Percentiles rank a stretch among this genome's conserved stretches.
Evolutionary conservation across 1,140 invertebrate genomes (phyloP).

Genomic region (Solenopsis fugax): DNA sequence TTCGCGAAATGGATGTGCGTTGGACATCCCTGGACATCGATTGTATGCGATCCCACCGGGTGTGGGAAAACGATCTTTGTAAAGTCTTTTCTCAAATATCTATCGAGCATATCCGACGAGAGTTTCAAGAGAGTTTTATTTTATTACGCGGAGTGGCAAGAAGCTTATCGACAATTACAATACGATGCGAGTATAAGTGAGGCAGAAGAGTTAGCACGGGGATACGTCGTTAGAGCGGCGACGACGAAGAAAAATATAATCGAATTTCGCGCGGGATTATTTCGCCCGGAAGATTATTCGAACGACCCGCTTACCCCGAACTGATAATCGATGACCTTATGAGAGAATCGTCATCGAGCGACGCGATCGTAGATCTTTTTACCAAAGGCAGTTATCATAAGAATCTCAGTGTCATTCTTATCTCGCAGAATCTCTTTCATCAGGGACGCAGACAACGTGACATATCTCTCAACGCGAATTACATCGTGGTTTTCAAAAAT

Average conservation of each 20-base stretch:
- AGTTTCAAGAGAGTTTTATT: not conserved
- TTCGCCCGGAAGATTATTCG: not conserved
- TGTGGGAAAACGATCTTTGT: not conserved
- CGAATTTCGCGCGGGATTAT: too few species aligned
- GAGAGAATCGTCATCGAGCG: conserved; percentile 13
- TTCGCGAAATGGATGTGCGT: not conserved
- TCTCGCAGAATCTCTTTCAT: conserved; percentile 2
- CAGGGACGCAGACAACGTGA: not conserved
- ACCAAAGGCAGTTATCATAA: not conserved
- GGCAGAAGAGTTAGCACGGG: too few species aligned
- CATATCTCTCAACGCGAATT: not conserved
- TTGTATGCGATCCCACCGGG: too few species aligned
- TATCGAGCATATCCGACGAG: not conserved
- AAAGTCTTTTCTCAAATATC: not conserved
- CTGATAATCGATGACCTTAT: conserved; percentile 27
- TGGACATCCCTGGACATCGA: not conserved
- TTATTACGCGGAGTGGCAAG: conserved; percentile 1
- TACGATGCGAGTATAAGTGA: not conserved
- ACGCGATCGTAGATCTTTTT: conserved; percentile 8
- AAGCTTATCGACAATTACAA: not conserved
- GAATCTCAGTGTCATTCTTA: conserved; percentile 1
- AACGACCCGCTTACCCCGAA: not conserved
- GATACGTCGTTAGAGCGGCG: too few species aligned
- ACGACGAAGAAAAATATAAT: too few species aligned
- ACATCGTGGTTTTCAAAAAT: conserved; percentile 12